phyloP scores from a whole-genome alignment of 2,888 invertebrate genomes.

The Allacma fusca region DNA sequence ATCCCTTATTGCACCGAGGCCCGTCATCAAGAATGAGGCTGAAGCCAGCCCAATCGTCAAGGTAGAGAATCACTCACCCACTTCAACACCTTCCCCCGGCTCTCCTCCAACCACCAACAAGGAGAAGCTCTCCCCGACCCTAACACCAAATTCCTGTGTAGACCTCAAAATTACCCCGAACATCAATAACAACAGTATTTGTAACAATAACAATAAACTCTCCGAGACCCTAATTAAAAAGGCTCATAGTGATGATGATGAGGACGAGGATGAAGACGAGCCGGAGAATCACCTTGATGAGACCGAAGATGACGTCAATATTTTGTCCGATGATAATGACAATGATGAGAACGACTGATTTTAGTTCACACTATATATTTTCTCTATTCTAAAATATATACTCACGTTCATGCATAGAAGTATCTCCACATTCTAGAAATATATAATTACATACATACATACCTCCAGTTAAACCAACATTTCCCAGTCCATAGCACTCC shows the following conservation, averaged over 20 bases:
- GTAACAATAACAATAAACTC: slow-evolving; percentile 32
- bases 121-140: not conserved
- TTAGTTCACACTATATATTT: not conserved
- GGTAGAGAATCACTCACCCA: slow-evolving; percentile 24
- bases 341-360: slow-evolving; percentile 37
- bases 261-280: slow-evolving; percentile 2
- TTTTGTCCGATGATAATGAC: slow-evolving; percentile 52
- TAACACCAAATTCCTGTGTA: slow-evolving; percentile 10
- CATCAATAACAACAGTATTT: slow-evolving; percentile 40
- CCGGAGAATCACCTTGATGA: slow-evolving; percentile 11
- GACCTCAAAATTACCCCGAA: slow-evolving; percentile 23
- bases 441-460: too few species aligned
- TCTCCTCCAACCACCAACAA: slow-evolving; percentile 7
- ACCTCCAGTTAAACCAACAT: too few species aligned
- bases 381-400: too few species aligned
- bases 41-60: not conserved
- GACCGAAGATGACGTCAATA: slow-evolving; percentile 53
- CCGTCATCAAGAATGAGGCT: slow-evolving; percentile 19
- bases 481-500: too few species aligned
- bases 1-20: slow-evolving; percentile 23
- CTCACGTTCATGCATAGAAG: too few species aligned
- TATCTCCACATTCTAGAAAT: too few species aligned
- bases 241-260: slow-evolving; percentile 31
- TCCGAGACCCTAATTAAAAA: slow-evolving; percentile 25
- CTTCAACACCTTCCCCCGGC: slow-evolving; percentile 9